Evolutionary conservation across 35 echinoderm and acorn worm genomes (phyloP).

Genomic region (Heliocidaris tuberculata): DNA sequence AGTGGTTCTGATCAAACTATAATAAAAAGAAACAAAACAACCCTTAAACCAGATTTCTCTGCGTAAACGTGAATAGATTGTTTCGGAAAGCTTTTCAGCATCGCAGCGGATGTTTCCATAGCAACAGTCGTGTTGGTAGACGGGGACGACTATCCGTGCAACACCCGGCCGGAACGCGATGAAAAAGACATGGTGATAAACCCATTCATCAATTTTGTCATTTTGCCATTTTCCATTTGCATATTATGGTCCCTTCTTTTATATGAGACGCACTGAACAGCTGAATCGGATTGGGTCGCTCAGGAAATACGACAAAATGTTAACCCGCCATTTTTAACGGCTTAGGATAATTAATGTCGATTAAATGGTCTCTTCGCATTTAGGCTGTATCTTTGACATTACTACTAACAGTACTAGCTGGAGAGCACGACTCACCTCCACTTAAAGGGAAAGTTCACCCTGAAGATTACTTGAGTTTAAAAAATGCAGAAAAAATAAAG

Average conservation of each 20-base stretch:
- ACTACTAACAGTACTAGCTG: too few relatives aligned
- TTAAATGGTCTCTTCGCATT: too few relatives aligned
- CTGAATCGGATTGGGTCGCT: neutral
- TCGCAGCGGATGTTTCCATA: neutral
- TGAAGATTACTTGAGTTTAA: too few relatives aligned
- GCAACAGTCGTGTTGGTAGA: neutral
- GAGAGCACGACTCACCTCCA: too few relatives aligned
- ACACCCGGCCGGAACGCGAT: neutral
- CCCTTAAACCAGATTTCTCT: too few relatives aligned
- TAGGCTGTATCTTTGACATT: too few relatives aligned
- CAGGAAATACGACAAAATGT: neutral
- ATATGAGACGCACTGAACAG: neutral
- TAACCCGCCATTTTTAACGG: neutral
- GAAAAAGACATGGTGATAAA: neutral
- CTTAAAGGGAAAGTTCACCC: too few relatives aligned
- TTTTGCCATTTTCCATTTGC: neutral
- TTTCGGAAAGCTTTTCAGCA: neutral
- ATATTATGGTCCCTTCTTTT: neutral
- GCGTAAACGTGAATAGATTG: neutral
- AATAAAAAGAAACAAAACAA: neutral
- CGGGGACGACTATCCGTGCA: neutral
- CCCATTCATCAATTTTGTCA: neutral
- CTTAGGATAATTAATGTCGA: neutral
- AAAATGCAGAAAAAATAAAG: too few relatives aligned
- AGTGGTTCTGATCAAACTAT: neutral